A percentile compares a stretch with the other conserved stretches of the same genome.
phyloP scores from a whole-genome alignment of 2,797 vertebrate genomes.

The Spinibarbus caldwelli region DNA sequence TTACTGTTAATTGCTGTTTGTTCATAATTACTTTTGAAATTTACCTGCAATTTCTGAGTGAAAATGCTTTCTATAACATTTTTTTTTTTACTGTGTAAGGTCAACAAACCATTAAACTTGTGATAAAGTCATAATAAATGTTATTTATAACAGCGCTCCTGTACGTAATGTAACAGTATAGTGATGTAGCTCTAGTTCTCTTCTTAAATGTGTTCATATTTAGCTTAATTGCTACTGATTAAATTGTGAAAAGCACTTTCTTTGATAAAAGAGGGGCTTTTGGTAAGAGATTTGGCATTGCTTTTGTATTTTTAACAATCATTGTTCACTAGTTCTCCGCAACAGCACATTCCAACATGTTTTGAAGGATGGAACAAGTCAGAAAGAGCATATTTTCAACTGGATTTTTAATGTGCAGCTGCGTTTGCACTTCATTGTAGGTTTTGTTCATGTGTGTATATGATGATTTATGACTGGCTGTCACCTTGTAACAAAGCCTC shows the following conservation, averaged over 20 bases:
- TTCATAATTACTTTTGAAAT: background rate
- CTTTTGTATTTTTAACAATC: background rate
- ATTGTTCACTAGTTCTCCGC: background rate
- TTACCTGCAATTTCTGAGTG: background rate
- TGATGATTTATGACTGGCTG: background rate
- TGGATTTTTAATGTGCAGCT: conserved; percentile 42
- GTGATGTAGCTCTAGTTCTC: background rate
- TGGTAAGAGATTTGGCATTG: background rate
- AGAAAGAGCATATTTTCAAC: background rate
- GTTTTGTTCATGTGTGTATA: conserved; percentile 23
- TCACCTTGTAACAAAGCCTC: background rate
- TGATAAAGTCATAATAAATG: background rate
- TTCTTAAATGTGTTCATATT: conserved; percentile 8
- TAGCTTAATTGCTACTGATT: background rate
- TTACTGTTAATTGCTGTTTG: background rate
- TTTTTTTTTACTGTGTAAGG: background rate
- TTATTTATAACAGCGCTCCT: background rate
- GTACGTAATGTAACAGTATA: background rate
- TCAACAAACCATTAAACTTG: background rate
- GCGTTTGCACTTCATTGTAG: conserved; percentile 17
- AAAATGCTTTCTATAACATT: background rate
- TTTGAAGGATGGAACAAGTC: background rate
- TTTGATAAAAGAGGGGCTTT: background rate
- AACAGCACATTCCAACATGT: conserved; percentile 7
- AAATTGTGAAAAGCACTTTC: conserved; percentile 16